Conservation (phyloP, 2,113 vertebrate genomes). For the Thamnophis sirtalis region DNA sequence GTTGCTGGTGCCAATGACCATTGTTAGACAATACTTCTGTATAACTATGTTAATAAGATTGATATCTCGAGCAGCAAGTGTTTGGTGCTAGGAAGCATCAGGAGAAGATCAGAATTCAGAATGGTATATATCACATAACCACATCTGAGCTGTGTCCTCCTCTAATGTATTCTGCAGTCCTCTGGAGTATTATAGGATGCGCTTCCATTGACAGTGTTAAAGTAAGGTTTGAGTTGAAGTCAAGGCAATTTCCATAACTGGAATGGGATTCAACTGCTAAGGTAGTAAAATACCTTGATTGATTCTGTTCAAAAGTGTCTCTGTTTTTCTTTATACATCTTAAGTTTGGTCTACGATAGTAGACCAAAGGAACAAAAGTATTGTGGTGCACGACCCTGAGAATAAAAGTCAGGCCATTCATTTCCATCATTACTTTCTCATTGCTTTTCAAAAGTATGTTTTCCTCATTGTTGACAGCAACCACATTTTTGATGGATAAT, state of each 20-base stretch:
- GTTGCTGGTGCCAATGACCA: neutral
- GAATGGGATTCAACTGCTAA: neutral
- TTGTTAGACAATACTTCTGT: neutral
- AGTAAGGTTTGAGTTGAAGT: neutral
- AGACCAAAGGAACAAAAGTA: neutral
- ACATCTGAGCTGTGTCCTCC: neutral
- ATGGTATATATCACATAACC: neutral
- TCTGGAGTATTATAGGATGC: neutral
- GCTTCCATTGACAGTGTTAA: neutral
- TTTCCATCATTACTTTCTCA: neutral
- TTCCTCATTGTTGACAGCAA: neutral
- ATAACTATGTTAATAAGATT: neutral
- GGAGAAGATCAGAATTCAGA: neutral
- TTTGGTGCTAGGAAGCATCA: neutral
- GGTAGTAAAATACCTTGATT: neutral
- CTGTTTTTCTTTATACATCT: neutral
- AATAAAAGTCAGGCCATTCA: constrained; percentile 28
- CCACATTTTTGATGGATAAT: neutral
- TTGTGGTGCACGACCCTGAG: constrained; percentile 12
- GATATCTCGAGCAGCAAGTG: neutral
- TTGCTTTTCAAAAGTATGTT: constrained; percentile 12
- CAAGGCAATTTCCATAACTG: neutral
- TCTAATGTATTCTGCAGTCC: neutral
- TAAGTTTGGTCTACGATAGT: too few relatives aligned
- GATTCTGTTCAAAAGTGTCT: neutral